phyloP scores from a whole-genome alignment of 2,888 invertebrate genomes.

The Adelphocoris suturalis region DNA sequence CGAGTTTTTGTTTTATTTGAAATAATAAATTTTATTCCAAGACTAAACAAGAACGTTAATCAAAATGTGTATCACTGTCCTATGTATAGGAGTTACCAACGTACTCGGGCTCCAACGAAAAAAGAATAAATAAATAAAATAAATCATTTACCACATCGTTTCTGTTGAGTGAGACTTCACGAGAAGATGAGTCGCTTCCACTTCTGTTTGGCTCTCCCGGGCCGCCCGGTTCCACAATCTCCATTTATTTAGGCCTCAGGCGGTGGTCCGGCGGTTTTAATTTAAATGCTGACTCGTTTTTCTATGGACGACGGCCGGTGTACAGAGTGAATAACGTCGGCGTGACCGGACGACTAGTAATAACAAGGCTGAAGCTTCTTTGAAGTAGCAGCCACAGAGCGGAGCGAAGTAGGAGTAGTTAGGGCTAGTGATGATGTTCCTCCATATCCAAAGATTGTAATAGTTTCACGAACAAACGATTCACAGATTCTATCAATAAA shows the following conservation, averaged over 20 bases:
- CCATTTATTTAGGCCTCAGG: constrained; percentile 59
- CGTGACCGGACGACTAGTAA: background rate
- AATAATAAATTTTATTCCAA: background rate
- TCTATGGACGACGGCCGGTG: background rate
- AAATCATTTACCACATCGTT: constrained; percentile 56
- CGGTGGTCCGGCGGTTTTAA: constrained; percentile 56
- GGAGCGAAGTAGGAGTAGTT: too few relatives aligned
- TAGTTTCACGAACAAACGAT: too few relatives aligned
- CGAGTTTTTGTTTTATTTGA: background rate
- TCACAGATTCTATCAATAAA: too few relatives aligned
- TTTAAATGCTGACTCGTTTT: constrained; percentile 54
- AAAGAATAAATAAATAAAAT: constrained; percentile 48
- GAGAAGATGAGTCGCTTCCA: constrained; percentile 59
- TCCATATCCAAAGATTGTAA: too few relatives aligned
- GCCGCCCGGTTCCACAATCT: constrained; percentile 59
- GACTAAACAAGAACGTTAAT: background rate
- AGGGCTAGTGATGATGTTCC: too few relatives aligned
- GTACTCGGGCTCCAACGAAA: background rate
- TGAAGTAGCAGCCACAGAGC: too few relatives aligned
- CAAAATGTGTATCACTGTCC: background rate
- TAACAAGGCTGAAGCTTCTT: background rate
- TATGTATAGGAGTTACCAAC: background rate
- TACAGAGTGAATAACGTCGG: constrained; percentile 14
- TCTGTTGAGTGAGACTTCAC: constrained; percentile 66
- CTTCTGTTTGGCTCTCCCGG: constrained; percentile 30